Evolutionary conservation across 1,140 invertebrate genomes (phyloP).

Genomic region (Drosophila funebris): DNA sequence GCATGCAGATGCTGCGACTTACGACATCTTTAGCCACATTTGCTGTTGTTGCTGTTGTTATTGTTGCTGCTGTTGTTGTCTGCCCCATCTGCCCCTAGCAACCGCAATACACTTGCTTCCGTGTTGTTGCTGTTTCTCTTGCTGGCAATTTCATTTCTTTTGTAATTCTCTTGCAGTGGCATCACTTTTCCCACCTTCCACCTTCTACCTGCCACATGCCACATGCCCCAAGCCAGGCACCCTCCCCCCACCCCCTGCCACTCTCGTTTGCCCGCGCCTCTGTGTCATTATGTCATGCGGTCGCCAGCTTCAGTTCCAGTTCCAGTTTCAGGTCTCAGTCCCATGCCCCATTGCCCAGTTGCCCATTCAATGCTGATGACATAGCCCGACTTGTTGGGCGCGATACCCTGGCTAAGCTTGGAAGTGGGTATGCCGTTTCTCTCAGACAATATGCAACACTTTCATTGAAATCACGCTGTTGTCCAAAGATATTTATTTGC

Average conservation of each 20-base stretch:
- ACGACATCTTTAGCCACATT: conserved; percentile 18
- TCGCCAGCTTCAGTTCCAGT: conserved; percentile 16
- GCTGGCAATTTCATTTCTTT: conserved; percentile 51
- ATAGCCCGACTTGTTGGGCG: background rate
- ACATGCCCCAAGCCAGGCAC: background rate
- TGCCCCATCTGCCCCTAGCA: background rate
- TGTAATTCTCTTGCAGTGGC: conserved; percentile 29
- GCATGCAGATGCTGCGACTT: conserved; percentile 16
- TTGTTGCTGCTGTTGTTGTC: background rate
- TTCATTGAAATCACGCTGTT: no score
- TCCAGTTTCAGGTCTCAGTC: background rate
- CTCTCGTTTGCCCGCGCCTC: conserved; percentile 1
- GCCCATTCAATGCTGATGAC: conserved; percentile 2
- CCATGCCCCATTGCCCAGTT: conserved; percentile 2
- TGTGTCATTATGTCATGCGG: conserved; percentile 66
- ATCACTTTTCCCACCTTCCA: conserved; percentile 4
- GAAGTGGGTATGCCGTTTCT: background rate
- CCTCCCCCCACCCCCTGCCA: background rate
- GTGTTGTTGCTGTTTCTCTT: conserved; percentile 33
- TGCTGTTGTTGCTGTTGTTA: background rate
- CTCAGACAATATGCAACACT: background rate
- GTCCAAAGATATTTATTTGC: background rate
- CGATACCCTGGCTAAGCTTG: background rate
- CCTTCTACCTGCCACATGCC: background rate
- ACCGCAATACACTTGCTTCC: conserved; percentile 50